Percentiles rank a stretch among this genome's conserved stretches.
These are phyloP conservation scores for Nyleta sp. DNA, from an alignment of 2,888 invertebrate genomes.

Conservation along the genomic window DNA sequence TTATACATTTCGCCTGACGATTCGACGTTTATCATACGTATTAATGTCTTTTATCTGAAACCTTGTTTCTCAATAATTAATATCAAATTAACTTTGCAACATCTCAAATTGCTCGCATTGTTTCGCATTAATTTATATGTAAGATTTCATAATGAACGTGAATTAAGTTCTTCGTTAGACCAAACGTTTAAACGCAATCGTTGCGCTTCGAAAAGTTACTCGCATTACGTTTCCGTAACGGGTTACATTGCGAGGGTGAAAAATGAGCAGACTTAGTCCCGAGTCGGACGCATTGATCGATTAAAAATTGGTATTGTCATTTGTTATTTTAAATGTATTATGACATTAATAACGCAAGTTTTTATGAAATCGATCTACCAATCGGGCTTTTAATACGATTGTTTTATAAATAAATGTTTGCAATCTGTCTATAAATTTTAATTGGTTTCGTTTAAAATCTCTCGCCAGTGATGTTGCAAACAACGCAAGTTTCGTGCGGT, in stretches of 20 bases:
- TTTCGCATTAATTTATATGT: not conserved
- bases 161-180: not conserved
- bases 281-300: no score
- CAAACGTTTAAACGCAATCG: not conserved
- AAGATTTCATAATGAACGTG: not conserved
- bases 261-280: no score
- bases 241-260: no score
- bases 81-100: constrained; percentile 20
- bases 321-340: no score
- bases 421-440: no score
- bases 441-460: not conserved
- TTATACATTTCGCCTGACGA: not conserved
- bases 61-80: constrained; percentile 5
- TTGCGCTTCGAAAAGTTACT: not conserved
- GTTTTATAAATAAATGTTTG: no score
- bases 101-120: not conserved
- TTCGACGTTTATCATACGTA: constrained; percentile 9
- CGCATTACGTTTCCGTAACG: no score
- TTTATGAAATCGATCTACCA: not conserved
- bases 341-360: no score
- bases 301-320: no score
- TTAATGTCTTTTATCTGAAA: constrained; percentile 1
- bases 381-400: not conserved
- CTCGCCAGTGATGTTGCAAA: not conserved
- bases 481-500: not conserved